A percentile compares a stretch with the other conserved stretches of the same genome.
Conservation (phyloP, 2,797 vertebrate genomes). For the Tokudaia tokunoshimensis region DNA sequence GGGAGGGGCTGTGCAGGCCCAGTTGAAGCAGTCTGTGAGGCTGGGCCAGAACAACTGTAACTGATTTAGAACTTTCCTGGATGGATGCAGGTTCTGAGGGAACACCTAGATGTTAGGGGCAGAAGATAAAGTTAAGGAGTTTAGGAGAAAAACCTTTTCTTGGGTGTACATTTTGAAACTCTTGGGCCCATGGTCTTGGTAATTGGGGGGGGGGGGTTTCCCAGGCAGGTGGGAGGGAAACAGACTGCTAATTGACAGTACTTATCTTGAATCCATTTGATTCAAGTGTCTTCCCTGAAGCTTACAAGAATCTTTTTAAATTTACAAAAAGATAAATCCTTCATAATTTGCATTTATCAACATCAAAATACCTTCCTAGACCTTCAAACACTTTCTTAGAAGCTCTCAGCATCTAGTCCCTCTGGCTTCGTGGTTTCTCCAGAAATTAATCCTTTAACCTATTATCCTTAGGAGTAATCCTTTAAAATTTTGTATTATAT, state of each 20-base stretch:
- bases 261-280: neutral
- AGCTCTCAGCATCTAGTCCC: neutral
- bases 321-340: neutral
- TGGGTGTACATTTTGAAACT: neutral
- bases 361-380: neutral
- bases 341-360: neutral
- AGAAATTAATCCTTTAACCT: neutral
- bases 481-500: neutral
- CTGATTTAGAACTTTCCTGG: neutral
- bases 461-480: neutral
- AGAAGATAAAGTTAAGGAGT: neutral
- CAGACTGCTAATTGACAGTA: neutral
- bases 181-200: neutral
- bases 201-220: neutral
- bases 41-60: neutral
- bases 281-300: neutral
- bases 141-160: neutral
- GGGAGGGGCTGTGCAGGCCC: neutral
- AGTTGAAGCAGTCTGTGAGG: neutral
- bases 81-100: neutral
- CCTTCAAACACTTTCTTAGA: neutral
- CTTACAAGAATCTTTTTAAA: neutral
- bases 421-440: conserved; percentile 4
- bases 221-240: neutral
- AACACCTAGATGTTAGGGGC: neutral